These are phyloP conservation scores for Ormyrus thymus DNA, from an alignment of 2,888 invertebrate species.

Conservation along the genomic window DNA sequence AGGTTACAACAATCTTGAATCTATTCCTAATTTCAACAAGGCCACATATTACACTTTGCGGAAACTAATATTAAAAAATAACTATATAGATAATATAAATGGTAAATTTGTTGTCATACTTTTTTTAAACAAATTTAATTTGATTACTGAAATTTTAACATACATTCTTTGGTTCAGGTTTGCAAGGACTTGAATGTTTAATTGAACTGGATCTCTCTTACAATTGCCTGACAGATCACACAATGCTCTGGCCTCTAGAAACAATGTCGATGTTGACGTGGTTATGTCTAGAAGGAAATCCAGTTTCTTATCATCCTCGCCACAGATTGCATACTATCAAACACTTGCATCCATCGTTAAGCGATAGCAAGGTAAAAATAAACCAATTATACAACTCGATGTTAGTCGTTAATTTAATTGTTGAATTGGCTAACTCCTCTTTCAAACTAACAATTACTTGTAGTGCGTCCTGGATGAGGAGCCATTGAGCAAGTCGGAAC, in stretches of 20 bases:
- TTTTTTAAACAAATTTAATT: too few relatives aligned
- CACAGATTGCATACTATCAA: constrained; percentile 78
- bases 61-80: constrained; percentile 79
- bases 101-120: constrained; percentile 67
- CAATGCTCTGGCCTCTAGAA: constrained; percentile 77
- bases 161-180: constrained; percentile 64
- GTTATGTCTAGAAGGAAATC: constrained; percentile 80
- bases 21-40: constrained; percentile 78
- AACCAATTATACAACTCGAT: neutral
- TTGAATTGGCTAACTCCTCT: too few relatives aligned
- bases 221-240: constrained; percentile 80
- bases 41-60: constrained; percentile 77
- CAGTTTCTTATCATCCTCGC: constrained; percentile 79
- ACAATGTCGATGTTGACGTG: constrained; percentile 77
- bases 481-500: constrained; percentile 77
- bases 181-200: constrained; percentile 77
- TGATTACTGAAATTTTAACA: too few relatives aligned
- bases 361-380: constrained; percentile 74
- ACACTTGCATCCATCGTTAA: constrained; percentile 78
- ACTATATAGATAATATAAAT: constrained; percentile 80
- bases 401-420: neutral
- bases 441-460: neutral
- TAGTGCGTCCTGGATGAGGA: constrained; percentile 78
- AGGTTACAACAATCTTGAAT: constrained; percentile 79
- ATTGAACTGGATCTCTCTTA: constrained; percentile 80